Evolutionary conservation across 2,888 invertebrate species (phyloP).

Genomic region (Caenorhabditis sp.): DNA sequence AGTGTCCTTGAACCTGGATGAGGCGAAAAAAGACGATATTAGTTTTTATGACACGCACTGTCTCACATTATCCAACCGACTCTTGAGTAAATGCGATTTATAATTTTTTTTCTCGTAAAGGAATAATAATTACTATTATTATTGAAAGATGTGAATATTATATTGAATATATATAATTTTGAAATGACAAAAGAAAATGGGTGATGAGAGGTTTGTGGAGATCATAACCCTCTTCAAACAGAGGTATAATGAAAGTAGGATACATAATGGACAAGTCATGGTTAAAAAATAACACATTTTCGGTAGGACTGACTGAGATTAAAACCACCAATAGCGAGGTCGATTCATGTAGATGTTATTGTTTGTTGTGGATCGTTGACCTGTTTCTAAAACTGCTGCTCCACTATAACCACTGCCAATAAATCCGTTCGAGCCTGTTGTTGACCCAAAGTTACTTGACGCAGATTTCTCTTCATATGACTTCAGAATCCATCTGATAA

Average conservation of each 20-base stretch:
- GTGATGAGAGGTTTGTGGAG: background rate
- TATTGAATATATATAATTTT: background rate
- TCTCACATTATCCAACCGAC: too few species aligned
- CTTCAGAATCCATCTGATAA: constrained; percentile 49
- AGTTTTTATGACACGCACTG: background rate
- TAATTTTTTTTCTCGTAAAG: background rate
- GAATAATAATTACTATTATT: background rate
- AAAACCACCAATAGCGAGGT: constrained; percentile 63
- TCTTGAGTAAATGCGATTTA: background rate
- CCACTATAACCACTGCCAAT: constrained; percentile 31
- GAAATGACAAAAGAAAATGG: too few species aligned
- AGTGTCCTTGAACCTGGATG: constrained; percentile 1
- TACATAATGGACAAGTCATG: background rate
- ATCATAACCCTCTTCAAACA: background rate
- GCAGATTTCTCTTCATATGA: constrained; percentile 40
- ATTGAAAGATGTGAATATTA: background rate
- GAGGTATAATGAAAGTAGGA: background rate
- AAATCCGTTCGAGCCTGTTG: constrained; percentile 44
- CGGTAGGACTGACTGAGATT: background rate
- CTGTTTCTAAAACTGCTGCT: constrained; percentile 20
- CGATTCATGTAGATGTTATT: constrained; percentile 53
- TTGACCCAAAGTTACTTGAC: constrained; percentile 16
- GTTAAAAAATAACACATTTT: background rate
- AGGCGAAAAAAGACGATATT: background rate
- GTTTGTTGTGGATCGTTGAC: constrained; percentile 40